A percentile compares a stretch with the other conserved stretches of the same genome.
Conservation (phyloP, 2,113 vertebrate species). For the Myotis brandtii region DNA sequence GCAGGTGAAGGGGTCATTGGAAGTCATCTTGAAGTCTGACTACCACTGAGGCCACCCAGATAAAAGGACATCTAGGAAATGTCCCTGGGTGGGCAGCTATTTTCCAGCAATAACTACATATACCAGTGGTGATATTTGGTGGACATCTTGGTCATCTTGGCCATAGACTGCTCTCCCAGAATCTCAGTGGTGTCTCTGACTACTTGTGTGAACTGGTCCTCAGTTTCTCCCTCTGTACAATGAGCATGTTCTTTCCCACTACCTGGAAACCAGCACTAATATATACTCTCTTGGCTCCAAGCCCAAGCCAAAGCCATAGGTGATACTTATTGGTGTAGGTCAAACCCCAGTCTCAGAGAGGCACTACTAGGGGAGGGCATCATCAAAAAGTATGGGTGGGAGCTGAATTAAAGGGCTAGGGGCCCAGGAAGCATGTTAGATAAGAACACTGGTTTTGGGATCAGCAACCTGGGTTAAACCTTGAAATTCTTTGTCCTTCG, state of each 20-base stretch:
- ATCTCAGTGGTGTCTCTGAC: not conserved
- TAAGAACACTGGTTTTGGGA: not conserved
- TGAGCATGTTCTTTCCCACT: not conserved
- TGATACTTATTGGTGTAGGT: not conserved
- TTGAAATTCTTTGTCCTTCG: not conserved
- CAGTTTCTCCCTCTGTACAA: not conserved
- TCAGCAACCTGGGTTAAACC: not conserved
- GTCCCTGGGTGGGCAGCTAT: not conserved
- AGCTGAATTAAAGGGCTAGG: not conserved
- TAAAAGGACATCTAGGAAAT: not conserved
- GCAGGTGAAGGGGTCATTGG: not conserved
- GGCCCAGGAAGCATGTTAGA: not conserved
- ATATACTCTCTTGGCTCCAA: not conserved
- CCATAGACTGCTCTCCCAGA: not conserved
- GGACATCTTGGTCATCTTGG: not conserved
- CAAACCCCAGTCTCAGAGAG: not conserved
- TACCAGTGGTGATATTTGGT: not conserved
- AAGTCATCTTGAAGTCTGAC: not conserved
- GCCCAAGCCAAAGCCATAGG: not conserved
- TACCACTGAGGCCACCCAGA: not conserved
- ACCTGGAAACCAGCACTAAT: not conserved
- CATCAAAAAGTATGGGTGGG: not conserved
- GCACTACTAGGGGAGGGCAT: not conserved
- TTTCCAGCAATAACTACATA: not conserved
- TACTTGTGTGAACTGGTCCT: not conserved